phyloP scores from a whole-genome alignment of 2,113 vertebrate species.

The Petrocephalus zakoni region DNA sequence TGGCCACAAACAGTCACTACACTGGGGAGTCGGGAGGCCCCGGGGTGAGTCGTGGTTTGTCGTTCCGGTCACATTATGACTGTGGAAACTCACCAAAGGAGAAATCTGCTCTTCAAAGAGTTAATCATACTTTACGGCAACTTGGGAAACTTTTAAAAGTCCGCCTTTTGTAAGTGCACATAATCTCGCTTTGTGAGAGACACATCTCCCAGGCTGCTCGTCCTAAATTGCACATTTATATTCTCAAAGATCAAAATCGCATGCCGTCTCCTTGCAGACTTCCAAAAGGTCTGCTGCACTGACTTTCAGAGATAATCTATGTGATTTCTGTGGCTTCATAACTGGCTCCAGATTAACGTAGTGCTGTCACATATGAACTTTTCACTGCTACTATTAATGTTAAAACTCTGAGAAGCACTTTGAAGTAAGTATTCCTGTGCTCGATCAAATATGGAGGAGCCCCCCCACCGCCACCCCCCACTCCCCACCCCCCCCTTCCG shows the following conservation, averaged over 20 bases:
- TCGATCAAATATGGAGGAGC: conserved; percentile 28
- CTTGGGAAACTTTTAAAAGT: conserved; percentile 14
- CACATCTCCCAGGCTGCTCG: background rate
- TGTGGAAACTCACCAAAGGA: background rate
- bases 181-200: conserved; percentile 10
- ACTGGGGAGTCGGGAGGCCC: background rate
- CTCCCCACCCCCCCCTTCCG: conserved; percentile 30
- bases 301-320: conserved; percentile 18
- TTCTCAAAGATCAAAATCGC: conserved; percentile 19
- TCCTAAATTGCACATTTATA: conserved; percentile 27
- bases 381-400: conserved; percentile 26
- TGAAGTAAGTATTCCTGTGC: conserved; percentile 27
- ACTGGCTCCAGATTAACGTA: conserved; percentile 23
- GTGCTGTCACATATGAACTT: conserved; percentile 21
- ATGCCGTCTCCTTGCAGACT: background rate
- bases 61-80: background rate
- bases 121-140: conserved; percentile 8
- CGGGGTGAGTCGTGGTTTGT: background rate
- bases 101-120: background rate
- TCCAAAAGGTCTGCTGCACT: conserved; percentile 15
- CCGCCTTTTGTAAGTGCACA: conserved; percentile 6
- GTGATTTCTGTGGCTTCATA: conserved; percentile 15
- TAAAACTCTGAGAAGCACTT: conserved; percentile 30
- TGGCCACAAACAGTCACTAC: background rate
- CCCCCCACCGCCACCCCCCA: no score